Evolutionary conservation across 2,888 invertebrate species (phyloP).

Genomic region (Yponomeuta sedellus): DNA sequence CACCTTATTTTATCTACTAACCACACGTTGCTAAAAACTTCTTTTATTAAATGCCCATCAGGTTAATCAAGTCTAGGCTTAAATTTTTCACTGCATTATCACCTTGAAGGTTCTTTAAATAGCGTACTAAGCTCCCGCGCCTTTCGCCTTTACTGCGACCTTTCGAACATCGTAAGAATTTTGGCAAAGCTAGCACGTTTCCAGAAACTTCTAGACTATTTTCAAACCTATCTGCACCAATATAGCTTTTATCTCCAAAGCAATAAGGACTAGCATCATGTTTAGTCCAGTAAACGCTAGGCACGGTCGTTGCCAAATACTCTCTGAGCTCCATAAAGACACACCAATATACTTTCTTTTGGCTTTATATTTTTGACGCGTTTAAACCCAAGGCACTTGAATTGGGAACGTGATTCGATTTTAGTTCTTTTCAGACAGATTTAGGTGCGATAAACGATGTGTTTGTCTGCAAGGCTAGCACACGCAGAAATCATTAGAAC

Average conservation of each 20-base stretch:
- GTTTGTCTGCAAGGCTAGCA: too few species aligned
- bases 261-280: background rate
- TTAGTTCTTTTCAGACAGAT: too few species aligned
- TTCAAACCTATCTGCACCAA: background rate
- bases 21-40: too few species aligned
- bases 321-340: background rate
- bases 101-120: background rate
- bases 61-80: too few species aligned
- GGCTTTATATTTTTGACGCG: background rate
- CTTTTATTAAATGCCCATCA: too few species aligned
- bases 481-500: too few species aligned
- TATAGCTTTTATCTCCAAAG: background rate
- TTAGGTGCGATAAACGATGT: too few species aligned
- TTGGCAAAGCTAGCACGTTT: conserved; percentile 7
- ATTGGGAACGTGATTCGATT: background rate
- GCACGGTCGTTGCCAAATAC: conserved; percentile 1
- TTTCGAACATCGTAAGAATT: conserved; percentile 4
- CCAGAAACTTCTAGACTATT: background rate
- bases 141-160: background rate
- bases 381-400: background rate
- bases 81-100: background rate
- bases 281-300: background rate
- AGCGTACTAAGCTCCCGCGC: background rate
- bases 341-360: background rate
- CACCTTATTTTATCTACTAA: too few species aligned